Percentiles rank a stretch among this genome's conserved stretches.
Conservation (phyloP, 2,888 invertebrate species). For the Bursaphelenchus okinawaensis region DNA sequence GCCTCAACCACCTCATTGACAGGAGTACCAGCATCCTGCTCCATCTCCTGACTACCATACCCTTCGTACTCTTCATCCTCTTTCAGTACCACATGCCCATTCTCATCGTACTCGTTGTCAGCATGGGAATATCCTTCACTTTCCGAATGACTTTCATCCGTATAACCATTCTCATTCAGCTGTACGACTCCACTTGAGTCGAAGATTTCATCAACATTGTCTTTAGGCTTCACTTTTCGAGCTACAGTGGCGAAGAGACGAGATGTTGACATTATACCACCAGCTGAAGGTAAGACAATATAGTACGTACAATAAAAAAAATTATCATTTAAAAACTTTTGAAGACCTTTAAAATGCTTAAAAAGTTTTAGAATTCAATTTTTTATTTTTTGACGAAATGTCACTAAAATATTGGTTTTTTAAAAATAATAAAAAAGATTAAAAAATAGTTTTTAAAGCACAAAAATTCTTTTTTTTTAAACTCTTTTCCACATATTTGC, state of each 20-base stretch:
- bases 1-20: background rate
- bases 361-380: too few relatives aligned
- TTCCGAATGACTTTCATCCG: background rate
- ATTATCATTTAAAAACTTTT: too few relatives aligned
- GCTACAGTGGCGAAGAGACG: background rate
- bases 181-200: background rate
- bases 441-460: too few relatives aligned
- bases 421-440: too few relatives aligned
- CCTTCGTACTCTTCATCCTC: background rate
- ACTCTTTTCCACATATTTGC: too few relatives aligned
- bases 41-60: too few relatives aligned
- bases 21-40: background rate
- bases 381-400: too few relatives aligned
- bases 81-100: background rate
- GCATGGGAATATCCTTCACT: background rate
- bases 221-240: slow-evolving; percentile 4
- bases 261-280: background rate
- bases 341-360: too few relatives aligned
- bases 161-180: background rate
- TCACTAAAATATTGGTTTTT: too few relatives aligned
- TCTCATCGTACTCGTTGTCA: background rate
- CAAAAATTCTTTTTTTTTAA: too few relatives aligned
- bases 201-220: slow-evolving; percentile 3
- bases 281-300: too few relatives aligned
- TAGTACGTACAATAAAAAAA: too few relatives aligned